Percentiles rank a stretch among this genome's conserved stretches.
These are phyloP conservation scores for Coregonus sp. DNA, from an alignment of 2,797 vertebrate species.

Conservation along the genomic window DNA sequence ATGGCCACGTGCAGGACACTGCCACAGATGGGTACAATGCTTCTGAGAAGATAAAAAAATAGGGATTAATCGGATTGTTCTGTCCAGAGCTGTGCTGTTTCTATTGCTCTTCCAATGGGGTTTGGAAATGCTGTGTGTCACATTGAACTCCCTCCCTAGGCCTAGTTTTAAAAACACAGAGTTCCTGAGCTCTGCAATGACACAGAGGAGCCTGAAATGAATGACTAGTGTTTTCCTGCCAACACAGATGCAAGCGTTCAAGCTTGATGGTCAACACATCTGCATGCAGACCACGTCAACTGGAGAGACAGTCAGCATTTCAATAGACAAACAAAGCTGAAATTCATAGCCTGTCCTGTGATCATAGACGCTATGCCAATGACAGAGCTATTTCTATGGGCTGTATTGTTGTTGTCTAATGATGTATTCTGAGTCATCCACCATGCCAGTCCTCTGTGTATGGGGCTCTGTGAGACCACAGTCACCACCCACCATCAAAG, in stretches of 20 bases:
- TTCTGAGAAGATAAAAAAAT: not conserved
- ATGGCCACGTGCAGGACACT: not conserved
- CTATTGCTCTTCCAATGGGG: not conserved
- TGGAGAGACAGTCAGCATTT: slow-evolving; percentile 26
- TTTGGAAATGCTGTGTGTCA: not conserved
- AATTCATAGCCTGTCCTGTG: slow-evolving; percentile 53
- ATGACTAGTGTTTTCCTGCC: slow-evolving; percentile 23
- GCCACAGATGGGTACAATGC: not conserved
- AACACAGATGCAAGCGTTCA: not conserved
- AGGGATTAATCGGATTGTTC: not conserved
- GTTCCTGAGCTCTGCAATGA: not conserved
- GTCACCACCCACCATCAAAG: slow-evolving; percentile 48
- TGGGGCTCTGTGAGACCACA: slow-evolving; percentile 9
- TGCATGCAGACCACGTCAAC: slow-evolving; percentile 32
- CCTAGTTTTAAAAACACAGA: not conserved
- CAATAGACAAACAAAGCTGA: slow-evolving; percentile 53
- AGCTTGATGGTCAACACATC: slow-evolving; percentile 8
- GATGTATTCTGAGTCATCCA: slow-evolving; percentile 58
- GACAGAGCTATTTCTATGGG: slow-evolving; percentile 37
- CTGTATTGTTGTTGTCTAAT: slow-evolving; percentile 45
- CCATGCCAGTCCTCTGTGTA: slow-evolving; percentile 13
- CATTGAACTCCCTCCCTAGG: not conserved
- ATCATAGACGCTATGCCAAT: slow-evolving; percentile 20
- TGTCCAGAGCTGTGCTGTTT: not conserved
- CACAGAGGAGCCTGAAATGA: not conserved